Evolutionary conservation across 2,888 invertebrate species (phyloP), one percentile per base, ranked within the genome.

Genomic region (Campoplex capitator): DNA sequence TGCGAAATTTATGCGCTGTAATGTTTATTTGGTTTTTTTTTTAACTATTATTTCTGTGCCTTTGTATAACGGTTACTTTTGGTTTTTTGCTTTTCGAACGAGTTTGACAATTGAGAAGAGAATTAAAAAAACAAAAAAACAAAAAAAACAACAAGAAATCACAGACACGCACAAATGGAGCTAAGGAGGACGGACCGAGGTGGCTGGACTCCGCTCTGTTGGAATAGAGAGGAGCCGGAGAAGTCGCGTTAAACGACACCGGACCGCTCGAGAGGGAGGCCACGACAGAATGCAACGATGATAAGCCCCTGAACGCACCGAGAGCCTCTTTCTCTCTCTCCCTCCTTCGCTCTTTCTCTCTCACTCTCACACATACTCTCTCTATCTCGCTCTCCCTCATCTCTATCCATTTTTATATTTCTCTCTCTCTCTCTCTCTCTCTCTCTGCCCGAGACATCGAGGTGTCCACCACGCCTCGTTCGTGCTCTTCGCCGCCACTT

Each of bases 201-300:
- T 87, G 87, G 84, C 87, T 84, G 84, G 87, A 87, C 87, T 87
- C 87, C 78, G 82, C 84, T 84, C 84, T 81, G 84, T 78, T 87
- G 84, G 84, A 84, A 87, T 84, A 68, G 86, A 76, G 83, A 83
- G 83, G 76, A 87, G 87, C 84, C 78, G 87, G 82, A 87, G 82
- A 79, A 62, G 74, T 70, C 87, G 87, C 81, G 87, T 74, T 75
- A 84, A 81, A 87, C 84, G 78, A 87, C 84, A 87, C 87, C 84
- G 87, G 84, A 87, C 87, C 84, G 82, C 87, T 87, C 87, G 81
- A 84, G 87, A 87, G 82, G 84, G 81, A 87, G 87, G 68, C 87
- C 87, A 84, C 81, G 87, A 87, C 84, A 79, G 84, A 84, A 87
- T 86, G 86, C 86, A 86, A 84, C 84, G 54, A 71, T 74, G 84